Base-by-base conservation (phyloP, 2,113 vertebrate genomes). In the Tylochromis polylepis region DNA sequence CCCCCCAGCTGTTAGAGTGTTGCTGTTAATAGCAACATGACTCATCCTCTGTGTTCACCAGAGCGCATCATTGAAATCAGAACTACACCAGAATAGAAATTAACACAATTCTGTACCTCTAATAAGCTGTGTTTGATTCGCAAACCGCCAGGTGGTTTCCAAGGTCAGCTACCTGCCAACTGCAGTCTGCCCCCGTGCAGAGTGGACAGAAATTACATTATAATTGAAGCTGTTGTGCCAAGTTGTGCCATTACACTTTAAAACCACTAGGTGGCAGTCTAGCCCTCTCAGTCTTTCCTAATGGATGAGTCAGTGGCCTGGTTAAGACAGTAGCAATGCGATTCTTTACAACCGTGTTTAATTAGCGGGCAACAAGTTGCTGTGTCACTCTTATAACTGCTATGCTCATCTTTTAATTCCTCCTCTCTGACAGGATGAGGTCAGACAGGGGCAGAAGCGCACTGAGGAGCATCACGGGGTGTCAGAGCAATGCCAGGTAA, bases 181-280 rank as follows among this genome's bases (percentile, higher is more conserved):
- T 75, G 20, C 38, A 31, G 22, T 43, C 72, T 55, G 67, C 80
- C 27, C 46, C 49, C 10, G 55, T 82, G 83, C 58, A 88, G 9
- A 70, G 18, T 11, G 41, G 16, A 55, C n/a, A 51, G 11, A 77
- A 53, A 77, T 53, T 9, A 77, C 72, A 53, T 51, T 53, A 34
- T 11, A 51, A 18, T 24, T 79, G 58, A 36, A 46, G 29, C 27
- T 36, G 43, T 36, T 49, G 41, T 59, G 22, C 62, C 15, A 67
- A 59, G 12, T 84, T 8, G 20, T 15, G 34, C 57, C 24, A 15
- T 89, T 51, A 7, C 82, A 41, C 6, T 31, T 80, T 15, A 56
- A 67, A 34, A 92, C 95, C 96, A 95, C 91, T 65, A 18, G 95
- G 87, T 65, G 94, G 95, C 96, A 96, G 92, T 88, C 87, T 89